Evolutionary conservation across 1,140 invertebrate species (phyloP).

Genomic region (Epicauta chinensis): DNA sequence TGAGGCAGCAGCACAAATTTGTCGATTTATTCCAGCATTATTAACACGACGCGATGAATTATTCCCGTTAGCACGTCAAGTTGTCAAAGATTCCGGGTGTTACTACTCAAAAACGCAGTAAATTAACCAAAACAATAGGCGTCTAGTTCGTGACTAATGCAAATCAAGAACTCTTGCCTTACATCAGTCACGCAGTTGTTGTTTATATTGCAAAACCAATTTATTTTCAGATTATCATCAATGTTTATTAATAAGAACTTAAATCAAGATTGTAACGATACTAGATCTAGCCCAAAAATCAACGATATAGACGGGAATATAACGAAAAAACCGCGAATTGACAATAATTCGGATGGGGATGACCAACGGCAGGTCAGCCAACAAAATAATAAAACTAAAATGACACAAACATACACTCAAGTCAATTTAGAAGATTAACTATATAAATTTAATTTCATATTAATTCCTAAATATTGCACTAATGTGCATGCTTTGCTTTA

Average conservation of each 20-base stretch:
- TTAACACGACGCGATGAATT: constrained; percentile 90
- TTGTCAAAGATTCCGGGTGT: constrained; percentile 88
- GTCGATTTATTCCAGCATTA: constrained; percentile 80
- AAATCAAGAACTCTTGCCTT: too few relatives aligned
- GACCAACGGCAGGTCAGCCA: constrained; percentile 47
- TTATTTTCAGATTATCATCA: constrained; percentile 30
- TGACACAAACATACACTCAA: constrained; percentile 24
- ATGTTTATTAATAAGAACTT: constrained; percentile 31
- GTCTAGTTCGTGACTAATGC: too few relatives aligned
- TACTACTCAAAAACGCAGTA: constrained; percentile 50
- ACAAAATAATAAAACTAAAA: constrained; percentile 24
- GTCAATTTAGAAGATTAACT: constrained; percentile 36
- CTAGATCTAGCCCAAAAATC: constrained; percentile 25
- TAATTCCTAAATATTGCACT: constrained; percentile 4
- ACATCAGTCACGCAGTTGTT: too few relatives aligned
- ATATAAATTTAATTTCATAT: background rate
- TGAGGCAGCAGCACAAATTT: constrained; percentile 94
- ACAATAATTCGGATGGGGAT: constrained; percentile 43
- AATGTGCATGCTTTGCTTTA: constrained; percentile 11
- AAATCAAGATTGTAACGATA: constrained; percentile 22
- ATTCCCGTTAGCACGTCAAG: constrained; percentile 89
- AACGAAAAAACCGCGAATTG: constrained; percentile 41
- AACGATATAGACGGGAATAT: constrained; percentile 38
- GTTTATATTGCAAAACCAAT: too few relatives aligned
- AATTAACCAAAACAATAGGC: too few relatives aligned